Evolutionary conservation across 2,797 vertebrate genomes (phyloP).

Genomic region (Acomys russatus): DNA sequence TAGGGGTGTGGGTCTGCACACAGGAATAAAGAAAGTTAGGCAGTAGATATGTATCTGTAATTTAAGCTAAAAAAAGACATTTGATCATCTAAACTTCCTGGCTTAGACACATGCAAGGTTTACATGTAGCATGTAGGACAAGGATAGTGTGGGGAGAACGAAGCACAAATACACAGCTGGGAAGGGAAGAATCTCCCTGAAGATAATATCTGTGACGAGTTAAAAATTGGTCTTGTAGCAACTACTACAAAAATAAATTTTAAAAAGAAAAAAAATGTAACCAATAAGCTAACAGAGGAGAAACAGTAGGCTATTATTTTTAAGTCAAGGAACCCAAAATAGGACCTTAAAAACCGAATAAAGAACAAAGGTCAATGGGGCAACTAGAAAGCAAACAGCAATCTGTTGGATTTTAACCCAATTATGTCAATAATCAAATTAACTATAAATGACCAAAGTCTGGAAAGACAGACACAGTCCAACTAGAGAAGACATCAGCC

Average conservation of each 20-base stretch:
- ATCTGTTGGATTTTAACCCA: conserved; percentile 1
- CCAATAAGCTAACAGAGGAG: not conserved
- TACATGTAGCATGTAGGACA: not conserved
- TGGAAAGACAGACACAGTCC: not conserved
- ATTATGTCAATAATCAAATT: conserved; percentile 5
- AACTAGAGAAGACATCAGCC: not conserved
- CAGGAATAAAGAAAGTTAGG: conserved; percentile 37
- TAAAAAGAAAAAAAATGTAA: not conserved
- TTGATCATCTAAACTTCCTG: not conserved
- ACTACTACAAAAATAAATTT: not conserved
- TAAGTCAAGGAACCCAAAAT: not conserved
- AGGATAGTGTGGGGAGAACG: not conserved
- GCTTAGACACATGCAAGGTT: not conserved
- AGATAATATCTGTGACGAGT: not conserved
- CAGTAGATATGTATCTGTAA: not conserved
- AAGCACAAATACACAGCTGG: not conserved
- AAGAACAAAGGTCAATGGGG: conserved; percentile 4
- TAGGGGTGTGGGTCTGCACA: not conserved
- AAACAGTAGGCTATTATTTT: not conserved
- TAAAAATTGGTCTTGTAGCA: not conserved
- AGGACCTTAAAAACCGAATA: not conserved
- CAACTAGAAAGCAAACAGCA: conserved; percentile 7
- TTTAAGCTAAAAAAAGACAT: not conserved
- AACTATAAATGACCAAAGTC: not conserved
- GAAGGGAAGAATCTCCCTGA: not conserved